Conservation (phyloP, 1,140 invertebrate species). For the Charaxes varanes region DNA sequence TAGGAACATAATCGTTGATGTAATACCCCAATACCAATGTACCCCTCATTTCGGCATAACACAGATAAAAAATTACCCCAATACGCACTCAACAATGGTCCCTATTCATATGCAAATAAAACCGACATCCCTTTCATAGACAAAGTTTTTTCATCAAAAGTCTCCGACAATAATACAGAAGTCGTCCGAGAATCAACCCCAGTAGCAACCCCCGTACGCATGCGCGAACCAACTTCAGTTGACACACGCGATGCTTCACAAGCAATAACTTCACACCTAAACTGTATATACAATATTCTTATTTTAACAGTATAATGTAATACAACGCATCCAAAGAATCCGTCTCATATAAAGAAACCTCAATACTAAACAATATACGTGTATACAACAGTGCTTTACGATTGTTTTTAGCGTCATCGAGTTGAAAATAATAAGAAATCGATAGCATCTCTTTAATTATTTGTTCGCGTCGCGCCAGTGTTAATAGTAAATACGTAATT, state of each 20-base stretch:
- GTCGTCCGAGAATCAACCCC: too few relatives aligned
- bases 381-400: slow-evolving; percentile 6
- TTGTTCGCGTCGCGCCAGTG: slow-evolving; percentile 42
- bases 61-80: slow-evolving; percentile 4
- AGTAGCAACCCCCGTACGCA: slow-evolving; percentile 42
- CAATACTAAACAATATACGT: slow-evolving; percentile 3
- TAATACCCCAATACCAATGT: slow-evolving; percentile 17
- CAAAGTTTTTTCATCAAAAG: slow-evolving; percentile 40
- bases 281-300: slow-evolving; percentile 62
- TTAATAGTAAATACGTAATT: slow-evolving; percentile 30
- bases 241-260: slow-evolving; percentile 45
- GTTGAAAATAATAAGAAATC: slow-evolving; percentile 42
- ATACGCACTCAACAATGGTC: slow-evolving; percentile 16
- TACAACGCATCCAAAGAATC: slow-evolving; percentile 53
- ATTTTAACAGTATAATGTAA: slow-evolving; percentile 51
- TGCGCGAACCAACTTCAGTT: slow-evolving; percentile 52
- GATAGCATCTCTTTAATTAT: slow-evolving; percentile 61
- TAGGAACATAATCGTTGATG: slow-evolving; percentile 9
- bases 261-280: slow-evolving; percentile 54
- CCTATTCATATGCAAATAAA: slow-evolving; percentile 23
- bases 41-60: slow-evolving; percentile 12
- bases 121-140: slow-evolving; percentile 19
- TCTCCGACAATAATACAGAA: slow-evolving; percentile 52
- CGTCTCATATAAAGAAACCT: slow-evolving; percentile 37
- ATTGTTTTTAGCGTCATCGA: slow-evolving; percentile 11